phyloP scores from a whole-genome alignment of 2,888 invertebrate species.

The Psylliodes chrysocephalus region DNA sequence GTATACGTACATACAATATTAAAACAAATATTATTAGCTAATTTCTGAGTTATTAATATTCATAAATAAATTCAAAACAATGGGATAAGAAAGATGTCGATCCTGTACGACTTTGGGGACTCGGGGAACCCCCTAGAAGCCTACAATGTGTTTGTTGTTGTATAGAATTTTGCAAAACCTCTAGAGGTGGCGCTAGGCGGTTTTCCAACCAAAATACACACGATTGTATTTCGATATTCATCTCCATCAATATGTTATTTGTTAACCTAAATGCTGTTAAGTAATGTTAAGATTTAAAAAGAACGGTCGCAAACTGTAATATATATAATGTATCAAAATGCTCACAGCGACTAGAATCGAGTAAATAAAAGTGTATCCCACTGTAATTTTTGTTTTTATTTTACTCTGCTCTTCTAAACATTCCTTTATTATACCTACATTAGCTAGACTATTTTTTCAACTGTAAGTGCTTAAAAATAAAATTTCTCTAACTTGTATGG shows the following conservation, averaged over 20 bases:
- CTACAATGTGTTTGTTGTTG: constrained; percentile 42
- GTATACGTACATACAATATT: too few species aligned
- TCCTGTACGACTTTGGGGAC: constrained; percentile 22
- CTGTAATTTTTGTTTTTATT: constrained; percentile 48
- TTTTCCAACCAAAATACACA: constrained; percentile 53
- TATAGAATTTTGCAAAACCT: constrained; percentile 44
- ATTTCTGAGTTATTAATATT: too few species aligned
- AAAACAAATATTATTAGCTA: too few species aligned
- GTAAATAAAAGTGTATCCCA: constrained; percentile 63
- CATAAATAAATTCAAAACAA: too few species aligned
- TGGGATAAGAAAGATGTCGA: too few species aligned
- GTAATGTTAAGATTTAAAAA: constrained; percentile 64
- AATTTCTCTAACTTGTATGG: too few species aligned
- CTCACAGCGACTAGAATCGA: constrained; percentile 64
- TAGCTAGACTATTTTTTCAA: too few species aligned
- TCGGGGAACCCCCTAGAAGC: constrained; percentile 23
- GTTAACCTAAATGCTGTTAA: constrained; percentile 66
- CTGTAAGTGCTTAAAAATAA: too few species aligned
- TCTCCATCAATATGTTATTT: constrained; percentile 66
- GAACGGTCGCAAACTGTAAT: constrained; percentile 64
- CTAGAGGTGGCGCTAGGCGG: constrained; percentile 30
- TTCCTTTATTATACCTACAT: too few species aligned
- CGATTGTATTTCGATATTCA: constrained; percentile 63
- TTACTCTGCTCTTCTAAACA: not conserved
- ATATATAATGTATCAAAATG: constrained; percentile 64